Conservation (phyloP, 2,888 invertebrate species). For the Cryptus viduatorius region DNA sequence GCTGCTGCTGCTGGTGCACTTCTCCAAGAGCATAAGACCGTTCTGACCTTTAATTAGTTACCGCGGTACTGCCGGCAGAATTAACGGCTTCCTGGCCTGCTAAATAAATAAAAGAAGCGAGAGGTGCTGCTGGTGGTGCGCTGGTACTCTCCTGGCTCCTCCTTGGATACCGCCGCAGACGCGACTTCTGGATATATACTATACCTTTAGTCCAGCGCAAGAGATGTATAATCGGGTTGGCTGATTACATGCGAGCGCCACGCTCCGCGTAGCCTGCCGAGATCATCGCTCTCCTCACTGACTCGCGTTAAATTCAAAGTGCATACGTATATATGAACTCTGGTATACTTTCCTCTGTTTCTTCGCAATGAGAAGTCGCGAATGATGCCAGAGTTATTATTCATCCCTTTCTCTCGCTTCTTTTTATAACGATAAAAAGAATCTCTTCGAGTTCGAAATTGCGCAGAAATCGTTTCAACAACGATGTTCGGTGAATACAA, state of each 20-base stretch:
- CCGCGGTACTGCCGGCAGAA: conserved; percentile 78
- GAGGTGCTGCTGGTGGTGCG: conserved; percentile 45
- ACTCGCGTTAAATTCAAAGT: conserved; percentile 55
- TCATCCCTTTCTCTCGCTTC: background rate
- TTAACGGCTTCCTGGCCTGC: conserved; percentile 82
- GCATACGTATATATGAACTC: background rate
- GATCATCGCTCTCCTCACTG: conserved; percentile 40
- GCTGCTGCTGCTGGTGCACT: conserved; percentile 60
- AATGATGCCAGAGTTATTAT: background rate
- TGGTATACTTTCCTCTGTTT: conserved; percentile 24
- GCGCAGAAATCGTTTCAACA: background rate
- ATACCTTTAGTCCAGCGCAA: conserved; percentile 37
- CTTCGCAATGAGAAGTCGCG: conserved; percentile 9
- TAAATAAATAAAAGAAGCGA: conserved; percentile 81
- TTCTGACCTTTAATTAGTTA: conserved; percentile 83
- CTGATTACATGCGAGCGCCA: conserved; percentile 76
- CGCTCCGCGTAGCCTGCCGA: conserved; percentile 43
- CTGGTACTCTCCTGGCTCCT: conserved; percentile 31
- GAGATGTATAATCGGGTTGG: conserved; percentile 73
- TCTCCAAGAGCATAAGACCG: conserved; percentile 58
- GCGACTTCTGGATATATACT: conserved; percentile 42
- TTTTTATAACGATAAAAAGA: too few species aligned
- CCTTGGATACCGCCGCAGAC: conserved; percentile 48
- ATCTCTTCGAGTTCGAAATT: too few species aligned
- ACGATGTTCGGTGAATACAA: background rate